Evolutionary conservation across 2,113 vertebrate genomes (phyloP).

Genomic region (Pampusana beccarii): DNA sequence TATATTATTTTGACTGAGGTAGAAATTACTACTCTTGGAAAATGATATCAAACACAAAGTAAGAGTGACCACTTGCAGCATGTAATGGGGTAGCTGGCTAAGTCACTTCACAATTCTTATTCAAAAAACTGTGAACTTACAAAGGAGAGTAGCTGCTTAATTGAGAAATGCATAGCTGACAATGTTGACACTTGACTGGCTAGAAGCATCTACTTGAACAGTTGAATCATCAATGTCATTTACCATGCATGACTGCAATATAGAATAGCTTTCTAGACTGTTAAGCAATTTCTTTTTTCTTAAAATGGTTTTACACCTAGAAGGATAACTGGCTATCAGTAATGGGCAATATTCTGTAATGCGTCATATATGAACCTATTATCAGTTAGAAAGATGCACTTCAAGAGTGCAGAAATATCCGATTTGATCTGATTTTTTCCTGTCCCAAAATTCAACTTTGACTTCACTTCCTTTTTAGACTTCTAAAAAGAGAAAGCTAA

Average conservation of each 20-base stretch:
- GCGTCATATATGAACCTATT: neutral
- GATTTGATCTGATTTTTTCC: neutral
- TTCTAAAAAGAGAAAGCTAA: neutral
- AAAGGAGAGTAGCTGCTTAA: neutral
- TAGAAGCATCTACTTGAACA: neutral
- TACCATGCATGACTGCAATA: neutral
- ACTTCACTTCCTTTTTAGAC: neutral
- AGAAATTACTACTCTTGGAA: neutral
- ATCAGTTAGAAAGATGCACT: neutral
- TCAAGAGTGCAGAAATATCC: neutral
- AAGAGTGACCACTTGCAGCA: neutral
- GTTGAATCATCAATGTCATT: neutral
- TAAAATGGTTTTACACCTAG: neutral
- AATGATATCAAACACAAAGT: neutral
- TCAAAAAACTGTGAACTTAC: neutral
- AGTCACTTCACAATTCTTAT: neutral
- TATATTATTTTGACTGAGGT: neutral
- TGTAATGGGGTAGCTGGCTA: neutral
- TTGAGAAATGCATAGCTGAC: neutral
- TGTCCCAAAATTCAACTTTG: neutral
- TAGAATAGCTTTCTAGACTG: neutral
- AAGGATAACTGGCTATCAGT: neutral
- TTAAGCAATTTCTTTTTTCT: neutral
- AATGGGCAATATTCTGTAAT: neutral
- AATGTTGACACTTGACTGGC: neutral